Base-by-base conservation (phyloP, 2,888 invertebrate species). In the Troides helena region DNA sequence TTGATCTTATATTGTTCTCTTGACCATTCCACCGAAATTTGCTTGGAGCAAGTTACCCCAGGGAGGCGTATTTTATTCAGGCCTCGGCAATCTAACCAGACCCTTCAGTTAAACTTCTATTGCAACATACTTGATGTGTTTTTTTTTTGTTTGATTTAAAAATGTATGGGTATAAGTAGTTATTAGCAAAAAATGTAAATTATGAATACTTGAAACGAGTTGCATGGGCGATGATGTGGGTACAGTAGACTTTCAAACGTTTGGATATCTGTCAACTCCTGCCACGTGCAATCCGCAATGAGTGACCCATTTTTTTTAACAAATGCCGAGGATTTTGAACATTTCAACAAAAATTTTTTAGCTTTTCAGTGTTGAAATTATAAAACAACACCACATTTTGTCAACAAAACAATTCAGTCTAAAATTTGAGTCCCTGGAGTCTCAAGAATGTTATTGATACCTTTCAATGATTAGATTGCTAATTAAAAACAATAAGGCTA, bases 1-100 rank as follows among this genome's bases (percentile, higher is more conserved):
- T 85, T 85, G 84, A 85, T 85, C 84, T 85, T 80, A 80, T 84
- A 88, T 87, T 87, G 85, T 87, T 84, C 81, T 78, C 83, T 83
- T 88, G 87, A 85, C 87, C 84, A 75, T 81, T 81, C 77, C 76
- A 77, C 75, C 79, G 74, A 85, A 87, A 88, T 85, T 85, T 85
- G 81, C 80, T 78, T 77, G 74, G 78, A 79, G 75, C 68, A 72
- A 75, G 69, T 73, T 76, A 80, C 84, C 84, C 84, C 76, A 74
- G 83, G 80, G 84, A 81, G 78, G 81, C 76, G 77, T 84, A 81
- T 83, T 85, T 84, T 81, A 81, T 84, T 80, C 77, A 79, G 75
- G 75, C 72, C 76, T 76, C 76, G 74, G 72, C 74, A 75, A 62
- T 65, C 74, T 68, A 68, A 68, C 66, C 69, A 68, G 64, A 72